Evolutionary conservation across 2,113 vertebrate species (phyloP), one percentile per base, ranked within the genome.

Genomic region (Thamnaconus septentrionalis): DNA sequence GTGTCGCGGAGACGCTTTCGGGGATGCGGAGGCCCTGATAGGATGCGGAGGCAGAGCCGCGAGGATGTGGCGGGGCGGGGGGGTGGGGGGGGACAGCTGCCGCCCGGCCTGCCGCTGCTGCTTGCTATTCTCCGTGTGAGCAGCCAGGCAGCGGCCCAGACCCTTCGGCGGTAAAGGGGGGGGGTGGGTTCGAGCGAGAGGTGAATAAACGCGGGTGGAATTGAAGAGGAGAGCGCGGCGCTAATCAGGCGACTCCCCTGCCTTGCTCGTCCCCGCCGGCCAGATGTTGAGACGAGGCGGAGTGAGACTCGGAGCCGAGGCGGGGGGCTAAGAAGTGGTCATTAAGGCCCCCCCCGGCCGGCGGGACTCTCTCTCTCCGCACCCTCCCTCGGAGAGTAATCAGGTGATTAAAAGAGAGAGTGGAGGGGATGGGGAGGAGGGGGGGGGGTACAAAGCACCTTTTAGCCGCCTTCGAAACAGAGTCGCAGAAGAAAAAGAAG

Each of bases 21-120:
- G 18, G 18, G 18, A 31, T 31, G 18, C 18, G 18, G 18, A 31
- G 18, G 18, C 18, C 18, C 18, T 31, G 18, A 31, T 31, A 64
- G 73, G 81, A 81, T 56, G 75, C 62, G 73, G 63, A 77, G 76
- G 61, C 43, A 59, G 31, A 72, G 74, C 57, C 75, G 41, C 52
- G 18, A 31, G 18, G 18, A 31, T 31, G 18, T 31, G 18, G 18
- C 2, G 12, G 66, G 71, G 66, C 65, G 68, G 69, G 61, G 51
- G 3, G 53, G 56, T 59, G 73, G 81, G 73, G 77, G 71, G 61
- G 69, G 80, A 9, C 73, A 85, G 84, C 80, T 84, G 84, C 80
- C 61, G 7, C 73, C 79, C 70, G 67, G 71, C 18, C 18, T 31
- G 18, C 18, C 18, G 18, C 18, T 31, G 65, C 71, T 78, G 71